phyloP scores from a whole-genome alignment of 2,888 invertebrate species.

The Tiliacea citrago region DNA sequence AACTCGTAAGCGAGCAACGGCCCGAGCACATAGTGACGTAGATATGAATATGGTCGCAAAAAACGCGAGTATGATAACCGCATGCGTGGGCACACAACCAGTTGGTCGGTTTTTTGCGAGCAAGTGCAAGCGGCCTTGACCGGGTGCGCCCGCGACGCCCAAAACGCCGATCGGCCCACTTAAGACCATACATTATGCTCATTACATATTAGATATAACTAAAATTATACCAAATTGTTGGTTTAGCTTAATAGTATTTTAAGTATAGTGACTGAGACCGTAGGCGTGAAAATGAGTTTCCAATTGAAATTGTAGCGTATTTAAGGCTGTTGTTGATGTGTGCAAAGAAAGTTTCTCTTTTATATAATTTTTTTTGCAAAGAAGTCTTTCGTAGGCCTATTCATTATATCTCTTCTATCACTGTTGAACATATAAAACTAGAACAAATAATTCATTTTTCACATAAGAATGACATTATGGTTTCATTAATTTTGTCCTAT shows the following conservation, averaged over 20 bases:
- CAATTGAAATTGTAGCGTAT: constrained; percentile 11
- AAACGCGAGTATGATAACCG: constrained; percentile 75
- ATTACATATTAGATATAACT: constrained; percentile 57
- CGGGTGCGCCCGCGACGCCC: constrained; percentile 77
- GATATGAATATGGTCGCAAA: constrained; percentile 64
- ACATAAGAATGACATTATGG: constrained; percentile 22
- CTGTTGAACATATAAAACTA: constrained; percentile 30
- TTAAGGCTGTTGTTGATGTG: background rate
- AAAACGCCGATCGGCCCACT: constrained; percentile 77
- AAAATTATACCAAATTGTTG: constrained; percentile 56
- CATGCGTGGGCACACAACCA: constrained; percentile 84
- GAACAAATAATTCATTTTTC: constrained; percentile 51
- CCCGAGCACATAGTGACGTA: constrained; percentile 67
- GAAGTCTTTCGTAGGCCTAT: constrained; percentile 3
- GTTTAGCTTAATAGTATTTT: constrained; percentile 38
- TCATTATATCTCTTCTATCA: constrained; percentile 16
- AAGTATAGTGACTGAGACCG: constrained; percentile 34
- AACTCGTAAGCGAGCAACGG: constrained; percentile 70
- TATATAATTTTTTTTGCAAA: constrained; percentile 8
- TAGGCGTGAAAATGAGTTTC: constrained; percentile 18
- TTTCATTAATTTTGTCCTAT: constrained; percentile 40
- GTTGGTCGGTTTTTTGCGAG: constrained; percentile 84
- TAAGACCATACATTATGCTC: constrained; percentile 66
- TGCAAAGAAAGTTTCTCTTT: constrained; percentile 15
- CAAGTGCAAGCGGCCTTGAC: constrained; percentile 89